These are phyloP conservation scores for Drosophila ogumai DNA, from an alignment of 1,140 invertebrate genomes.

Conservation along the genomic window DNA sequence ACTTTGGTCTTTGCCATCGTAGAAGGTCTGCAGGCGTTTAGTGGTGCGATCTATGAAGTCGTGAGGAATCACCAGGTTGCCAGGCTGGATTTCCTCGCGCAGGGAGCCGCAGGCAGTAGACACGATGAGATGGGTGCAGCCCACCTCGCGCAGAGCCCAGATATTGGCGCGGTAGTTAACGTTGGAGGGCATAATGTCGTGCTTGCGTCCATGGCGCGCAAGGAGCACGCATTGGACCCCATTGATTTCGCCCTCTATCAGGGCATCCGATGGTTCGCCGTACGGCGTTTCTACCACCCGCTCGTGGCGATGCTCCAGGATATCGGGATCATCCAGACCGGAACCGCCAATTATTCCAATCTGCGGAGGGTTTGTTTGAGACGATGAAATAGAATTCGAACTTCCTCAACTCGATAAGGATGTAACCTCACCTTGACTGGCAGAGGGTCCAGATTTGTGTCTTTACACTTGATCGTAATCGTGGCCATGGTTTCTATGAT, in stretches of 20 bases:
- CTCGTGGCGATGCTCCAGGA: slow-evolving; percentile 90
- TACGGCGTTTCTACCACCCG: slow-evolving; percentile 91
- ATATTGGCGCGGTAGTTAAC: slow-evolving; percentile 99
- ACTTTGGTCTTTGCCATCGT: slow-evolving; percentile 89
- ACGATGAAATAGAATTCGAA: not conserved
- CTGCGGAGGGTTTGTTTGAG: slow-evolving; percentile 85
- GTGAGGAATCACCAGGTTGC: slow-evolving; percentile 95
- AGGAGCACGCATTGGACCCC: slow-evolving; percentile 90
- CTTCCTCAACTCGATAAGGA: not conserved
- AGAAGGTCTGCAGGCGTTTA: slow-evolving; percentile 93
- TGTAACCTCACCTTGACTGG: slow-evolving; percentile 67
- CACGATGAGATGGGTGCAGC: slow-evolving; percentile 96
- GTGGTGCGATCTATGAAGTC: slow-evolving; percentile 96
- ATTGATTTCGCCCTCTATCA: slow-evolving; percentile 92
- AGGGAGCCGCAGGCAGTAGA: slow-evolving; percentile 91
- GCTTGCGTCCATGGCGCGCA: slow-evolving; percentile 95
- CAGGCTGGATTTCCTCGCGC: slow-evolving; percentile 93
- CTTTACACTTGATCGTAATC: slow-evolving; percentile 73
- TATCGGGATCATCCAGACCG: slow-evolving; percentile 94
- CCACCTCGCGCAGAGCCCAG: slow-evolving; percentile 94
- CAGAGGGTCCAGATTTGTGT: slow-evolving; percentile 71
- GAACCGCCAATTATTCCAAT: slow-evolving; percentile 98
- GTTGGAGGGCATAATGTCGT: slow-evolving; percentile 90
- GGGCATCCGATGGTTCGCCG: slow-evolving; percentile 93
- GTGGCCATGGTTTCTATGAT: slow-evolving; percentile 21